Conservation (phyloP, 2,888 invertebrate species). For the Eumacrocentrus americanus region DNA sequence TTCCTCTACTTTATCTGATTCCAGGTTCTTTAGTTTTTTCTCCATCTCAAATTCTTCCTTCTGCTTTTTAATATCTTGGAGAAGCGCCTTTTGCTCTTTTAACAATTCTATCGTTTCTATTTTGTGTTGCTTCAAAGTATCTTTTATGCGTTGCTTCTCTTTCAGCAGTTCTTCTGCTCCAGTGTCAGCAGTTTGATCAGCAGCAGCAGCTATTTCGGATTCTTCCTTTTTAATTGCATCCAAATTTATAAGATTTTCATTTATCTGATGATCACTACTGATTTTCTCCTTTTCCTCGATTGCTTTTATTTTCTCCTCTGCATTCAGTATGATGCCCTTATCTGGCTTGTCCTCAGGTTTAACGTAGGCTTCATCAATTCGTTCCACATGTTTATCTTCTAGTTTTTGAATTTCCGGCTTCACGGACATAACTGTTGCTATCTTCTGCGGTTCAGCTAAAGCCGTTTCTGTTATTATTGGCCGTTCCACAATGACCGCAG, state of each 20-base stretch:
- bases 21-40: slow-evolving; percentile 33
- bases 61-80: slow-evolving; percentile 68
- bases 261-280: slow-evolving; percentile 50
- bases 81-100: slow-evolving; percentile 71
- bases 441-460: slow-evolving; percentile 62
- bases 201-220: slow-evolving; percentile 61
- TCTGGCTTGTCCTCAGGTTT: slow-evolving; percentile 32
- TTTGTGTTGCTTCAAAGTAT: slow-evolving; percentile 71
- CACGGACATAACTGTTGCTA: too few relatives aligned
- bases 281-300: slow-evolving; percentile 25
- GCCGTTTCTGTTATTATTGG: slow-evolving; percentile 49
- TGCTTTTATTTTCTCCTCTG: slow-evolving; percentile 31
- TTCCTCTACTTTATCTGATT: slow-evolving; percentile 10
- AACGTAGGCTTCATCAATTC: slow-evolving; percentile 13
- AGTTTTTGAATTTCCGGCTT: slow-evolving; percentile 64
- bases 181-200: slow-evolving; percentile 51
- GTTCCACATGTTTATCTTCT: slow-evolving; percentile 55
- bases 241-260: slow-evolving; percentile 54
- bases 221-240: slow-evolving; percentile 61
- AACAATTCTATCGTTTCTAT: slow-evolving; percentile 72
- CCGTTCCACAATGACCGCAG: slow-evolving; percentile 57
- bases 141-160: slow-evolving; percentile 17
- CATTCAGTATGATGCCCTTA: slow-evolving; percentile 58
- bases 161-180: slow-evolving; percentile 33
- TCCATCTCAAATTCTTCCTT: slow-evolving; percentile 62